phyloP scores from a whole-genome alignment of 2,797 vertebrate species.

The Enteromius fasciolatus region DNA sequence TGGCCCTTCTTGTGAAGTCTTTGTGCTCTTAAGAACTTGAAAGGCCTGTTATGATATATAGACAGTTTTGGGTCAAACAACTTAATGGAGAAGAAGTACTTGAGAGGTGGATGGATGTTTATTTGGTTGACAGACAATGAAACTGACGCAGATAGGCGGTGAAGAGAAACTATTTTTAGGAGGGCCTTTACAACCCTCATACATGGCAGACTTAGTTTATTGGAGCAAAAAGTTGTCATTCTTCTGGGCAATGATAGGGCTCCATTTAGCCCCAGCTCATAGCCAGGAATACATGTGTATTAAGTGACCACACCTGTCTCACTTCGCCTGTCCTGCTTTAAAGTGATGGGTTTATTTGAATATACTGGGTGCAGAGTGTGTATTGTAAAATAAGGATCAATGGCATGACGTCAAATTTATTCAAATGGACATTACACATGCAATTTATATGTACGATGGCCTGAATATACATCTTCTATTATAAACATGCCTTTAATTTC shows the following conservation, averaged over 20 bases:
- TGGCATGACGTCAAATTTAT: background rate
- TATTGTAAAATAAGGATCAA: slow-evolving; percentile 27
- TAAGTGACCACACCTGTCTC: slow-evolving; percentile 70
- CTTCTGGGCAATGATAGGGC: slow-evolving; percentile 62
- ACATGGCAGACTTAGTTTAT: slow-evolving; percentile 53
- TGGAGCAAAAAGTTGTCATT: slow-evolving; percentile 67
- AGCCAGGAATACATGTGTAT: slow-evolving; percentile 67
- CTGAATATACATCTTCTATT: background rate
- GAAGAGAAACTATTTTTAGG: slow-evolving; percentile 63
- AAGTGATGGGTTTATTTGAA: slow-evolving; percentile 55
- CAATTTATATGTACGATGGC: background rate
- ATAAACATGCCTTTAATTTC: background rate
- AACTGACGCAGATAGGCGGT: slow-evolving; percentile 58
- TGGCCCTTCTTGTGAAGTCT: slow-evolving; percentile 58
- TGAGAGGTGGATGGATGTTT: slow-evolving; percentile 62
- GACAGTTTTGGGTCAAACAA: slow-evolving; percentile 52
- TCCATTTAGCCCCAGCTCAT: slow-evolving; percentile 65
- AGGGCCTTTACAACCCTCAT: slow-evolving; percentile 63
- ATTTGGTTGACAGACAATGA: slow-evolving; percentile 60
- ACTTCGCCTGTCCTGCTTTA: slow-evolving; percentile 54
- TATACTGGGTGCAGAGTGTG: slow-evolving; percentile 39
- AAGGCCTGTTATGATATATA: slow-evolving; percentile 62
- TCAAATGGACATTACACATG: background rate
- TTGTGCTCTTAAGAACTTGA: slow-evolving; percentile 60
- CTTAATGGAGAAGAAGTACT: slow-evolving; percentile 60